Base-by-base conservation (phyloP, 2,113 vertebrate genomes). In the Malurus melanocephalus region DNA sequence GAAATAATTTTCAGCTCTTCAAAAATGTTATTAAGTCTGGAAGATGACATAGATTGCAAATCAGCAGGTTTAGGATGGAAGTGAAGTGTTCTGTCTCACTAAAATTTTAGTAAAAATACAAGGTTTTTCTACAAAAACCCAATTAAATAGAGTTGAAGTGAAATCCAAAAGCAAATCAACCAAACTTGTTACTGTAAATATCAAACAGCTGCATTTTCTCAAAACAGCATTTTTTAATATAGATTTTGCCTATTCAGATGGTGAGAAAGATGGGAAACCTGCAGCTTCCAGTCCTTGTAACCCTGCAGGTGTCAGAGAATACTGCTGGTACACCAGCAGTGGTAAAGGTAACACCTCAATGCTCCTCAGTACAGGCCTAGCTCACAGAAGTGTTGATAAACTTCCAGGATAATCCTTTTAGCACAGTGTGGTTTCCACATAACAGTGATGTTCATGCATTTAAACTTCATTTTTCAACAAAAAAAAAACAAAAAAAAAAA, bases 111-210 rank as follows among this genome's bases (percentile, higher is more conserved):
- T 40, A 80, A 40, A 80, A 86, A 88, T 38, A 2, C 28, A 74
- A 55, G 12, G 22, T 48, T 30, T 57, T 35, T 46, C 48, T 57
- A 46, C 68, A 60, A 40, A 43, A 38, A 0, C 0, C 3, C 0
- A 27, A 53, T 32, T 64, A 53, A 83, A 60, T 1, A 55, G 6
- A 40, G 21, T 46, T 83, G 55, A 26, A 77, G 40, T 59, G 48
- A 83, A 80, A 74, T 21, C 23, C 21, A 40, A 55, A 80, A 74
- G 30, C 3, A 57, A 32, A 80, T 49, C 8, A 83, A 16, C 15
- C n/a, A 48, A 67, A 74, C 6, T 40, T 62, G 12, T 11, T n/a
- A 48, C 13, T 56, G 27, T 24, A 84, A 67, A n/a, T 60, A 91
- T 27, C 45, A 52, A 89, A 62, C 16, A 71, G 27, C 14, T 80